Evolutionary conservation across 2,888 invertebrate genomes (phyloP).

Genomic region (Platycnemis pennipes): DNA sequence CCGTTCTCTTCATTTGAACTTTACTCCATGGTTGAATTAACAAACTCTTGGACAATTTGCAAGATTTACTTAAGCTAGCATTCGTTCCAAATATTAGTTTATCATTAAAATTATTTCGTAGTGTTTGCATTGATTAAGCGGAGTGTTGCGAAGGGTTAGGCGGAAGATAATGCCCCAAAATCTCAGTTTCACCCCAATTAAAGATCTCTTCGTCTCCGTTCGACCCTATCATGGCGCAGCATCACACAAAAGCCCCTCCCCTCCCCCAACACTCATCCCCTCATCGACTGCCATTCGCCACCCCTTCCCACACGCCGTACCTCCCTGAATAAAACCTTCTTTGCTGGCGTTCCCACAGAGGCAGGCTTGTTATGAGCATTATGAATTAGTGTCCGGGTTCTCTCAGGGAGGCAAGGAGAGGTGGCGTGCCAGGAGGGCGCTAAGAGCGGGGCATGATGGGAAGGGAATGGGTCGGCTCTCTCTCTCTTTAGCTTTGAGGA

Average conservation of each 20-base stretch:
- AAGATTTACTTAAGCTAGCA: no score
- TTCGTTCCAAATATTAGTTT: no score
- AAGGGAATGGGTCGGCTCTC: neutral
- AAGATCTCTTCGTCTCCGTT: no score
- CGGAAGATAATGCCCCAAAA: no score
- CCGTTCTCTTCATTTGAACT: no score
- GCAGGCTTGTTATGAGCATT: slow-evolving; percentile 40
- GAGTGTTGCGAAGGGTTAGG: no score
- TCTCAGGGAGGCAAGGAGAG: neutral
- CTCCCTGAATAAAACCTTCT: neutral
- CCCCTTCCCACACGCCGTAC: neutral
- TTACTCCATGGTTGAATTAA: no score
- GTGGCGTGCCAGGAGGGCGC: neutral
- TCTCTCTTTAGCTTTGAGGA: neutral
- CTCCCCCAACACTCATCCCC: neutral
- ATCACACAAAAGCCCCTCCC: no score
- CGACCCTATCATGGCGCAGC: no score
- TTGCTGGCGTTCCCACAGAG: neutral
- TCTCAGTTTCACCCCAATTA: neutral
- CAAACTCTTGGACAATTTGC: no score
- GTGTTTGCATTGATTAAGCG: no score
- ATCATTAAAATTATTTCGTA: no score
- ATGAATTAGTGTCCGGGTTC: slow-evolving; percentile 46
- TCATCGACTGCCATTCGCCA: neutral
- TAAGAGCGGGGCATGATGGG: neutral